A percentile compares a stretch with the other conserved stretches of the same genome.
Evolutionary conservation across 2,113 vertebrate genomes (phyloP).

Genomic region (cattle (Bos taurus)): DNA sequence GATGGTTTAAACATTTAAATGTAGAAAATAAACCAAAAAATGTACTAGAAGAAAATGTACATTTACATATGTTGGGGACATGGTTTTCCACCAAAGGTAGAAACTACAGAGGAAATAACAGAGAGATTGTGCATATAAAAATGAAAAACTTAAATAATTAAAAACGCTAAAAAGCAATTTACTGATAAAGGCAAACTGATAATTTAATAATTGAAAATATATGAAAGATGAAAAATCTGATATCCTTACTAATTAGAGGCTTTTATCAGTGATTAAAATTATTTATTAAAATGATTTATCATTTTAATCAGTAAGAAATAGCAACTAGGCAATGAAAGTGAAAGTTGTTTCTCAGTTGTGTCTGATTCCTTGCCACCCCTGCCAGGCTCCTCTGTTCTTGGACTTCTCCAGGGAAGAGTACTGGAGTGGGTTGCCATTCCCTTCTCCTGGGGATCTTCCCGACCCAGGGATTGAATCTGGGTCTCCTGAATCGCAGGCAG

Average conservation of each 20-base stretch:
- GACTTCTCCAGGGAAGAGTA: background rate
- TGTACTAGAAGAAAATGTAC: constrained; percentile 3
- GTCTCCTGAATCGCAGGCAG: background rate
- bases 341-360: background rate
- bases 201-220: background rate
- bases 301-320: background rate
- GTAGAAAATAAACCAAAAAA: constrained; percentile 18
- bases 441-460: background rate
- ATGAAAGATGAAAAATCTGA: background rate
- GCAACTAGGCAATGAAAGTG: background rate
- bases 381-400: background rate
- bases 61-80: background rate
- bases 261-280: background rate
- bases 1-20: background rate
- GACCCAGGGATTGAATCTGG: background rate
- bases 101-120: background rate
- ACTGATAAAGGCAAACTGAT: background rate
- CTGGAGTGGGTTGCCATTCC: background rate
- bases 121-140: background rate
- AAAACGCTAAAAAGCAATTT: background rate
- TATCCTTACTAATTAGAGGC: background rate
- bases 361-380: background rate
- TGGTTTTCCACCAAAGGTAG: background rate
- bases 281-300: background rate
- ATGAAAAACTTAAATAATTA: background rate